Conservation (phyloP, 2,888 invertebrate genomes). For the Drosophila anceps region DNA sequence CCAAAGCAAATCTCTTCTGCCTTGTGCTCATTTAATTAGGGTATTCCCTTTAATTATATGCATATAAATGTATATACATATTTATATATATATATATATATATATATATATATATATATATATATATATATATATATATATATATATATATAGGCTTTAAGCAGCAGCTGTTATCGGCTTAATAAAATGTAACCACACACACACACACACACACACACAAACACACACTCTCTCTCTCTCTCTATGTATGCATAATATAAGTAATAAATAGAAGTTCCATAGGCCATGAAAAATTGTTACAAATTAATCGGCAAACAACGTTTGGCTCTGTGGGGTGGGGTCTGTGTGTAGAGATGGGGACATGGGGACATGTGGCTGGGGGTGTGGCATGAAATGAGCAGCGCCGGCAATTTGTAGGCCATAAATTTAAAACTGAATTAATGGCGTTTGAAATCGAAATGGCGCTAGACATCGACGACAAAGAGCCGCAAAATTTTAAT, state of each 20-base stretch:
- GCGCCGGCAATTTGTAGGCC: constrained; percentile 71
- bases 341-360: no score
- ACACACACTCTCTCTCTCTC: constrained; percentile 1
- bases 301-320: constrained; percentile 62
- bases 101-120: not conserved
- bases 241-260: constrained; percentile 18
- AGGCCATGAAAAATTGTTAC: constrained; percentile 63
- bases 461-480: constrained; percentile 57
- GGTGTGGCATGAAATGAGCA: constrained; percentile 44
- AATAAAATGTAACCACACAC: constrained; percentile 31
- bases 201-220: constrained; percentile 5
- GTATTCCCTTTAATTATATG: constrained; percentile 4
- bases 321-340: not conserved
- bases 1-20: no score
- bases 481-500: constrained; percentile 55
- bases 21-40: not conserved
- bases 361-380: no score
- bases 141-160: not conserved
- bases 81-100: no score
- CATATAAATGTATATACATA: not conserved
- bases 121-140: not conserved
- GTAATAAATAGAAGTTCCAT: constrained; percentile 59
- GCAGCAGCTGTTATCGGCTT: constrained; percentile 45
- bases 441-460: constrained; percentile 77
- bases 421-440: constrained; percentile 80